phyloP scores from a whole-genome alignment of 1,140 invertebrate genomes.

The Brachystomella parvula region DNA sequence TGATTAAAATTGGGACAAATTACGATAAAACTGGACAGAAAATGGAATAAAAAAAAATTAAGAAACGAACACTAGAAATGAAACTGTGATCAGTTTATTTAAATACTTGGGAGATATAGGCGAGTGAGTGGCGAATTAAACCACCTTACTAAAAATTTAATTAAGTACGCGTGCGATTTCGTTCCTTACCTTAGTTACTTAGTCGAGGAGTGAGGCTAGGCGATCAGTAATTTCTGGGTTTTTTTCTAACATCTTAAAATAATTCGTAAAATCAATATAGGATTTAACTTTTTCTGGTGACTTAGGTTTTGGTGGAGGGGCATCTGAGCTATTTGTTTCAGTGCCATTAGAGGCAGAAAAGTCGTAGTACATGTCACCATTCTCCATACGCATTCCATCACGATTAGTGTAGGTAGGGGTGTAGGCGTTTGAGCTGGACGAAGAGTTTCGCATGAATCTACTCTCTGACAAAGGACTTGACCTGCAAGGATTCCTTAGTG shows the following conservation, averaged over 20 bases:
- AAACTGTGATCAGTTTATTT: no score
- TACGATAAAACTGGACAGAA: no score
- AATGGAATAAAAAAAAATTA: neutral
- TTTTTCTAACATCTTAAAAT: slow-evolving; percentile 59
- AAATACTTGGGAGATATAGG: no score
- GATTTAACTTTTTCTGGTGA: slow-evolving; percentile 50
- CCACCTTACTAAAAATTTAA: no score
- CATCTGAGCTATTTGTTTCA: slow-evolving; percentile 33
- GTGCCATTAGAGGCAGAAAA: neutral
- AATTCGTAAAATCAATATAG: slow-evolving; percentile 78
- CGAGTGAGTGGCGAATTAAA: no score
- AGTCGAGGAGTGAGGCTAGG: neutral
- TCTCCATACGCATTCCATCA: neutral
- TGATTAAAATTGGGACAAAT: no score
- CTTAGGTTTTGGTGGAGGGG: neutral
- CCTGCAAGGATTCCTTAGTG: slow-evolving; percentile 53
- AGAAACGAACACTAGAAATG: no score
- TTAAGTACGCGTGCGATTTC: no score
- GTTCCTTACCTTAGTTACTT: no score
- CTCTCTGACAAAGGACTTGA: slow-evolving; percentile 21
- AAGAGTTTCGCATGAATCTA: neutral
- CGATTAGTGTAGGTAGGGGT: slow-evolving; percentile 11
- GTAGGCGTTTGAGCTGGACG: neutral
- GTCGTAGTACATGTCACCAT: neutral
- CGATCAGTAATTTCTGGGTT: neutral